Percentiles rank a stretch among this genome's conserved stretches.
These are phyloP conservation scores for Ochotona curzoniae DNA, from an alignment of 2,113 vertebrate species.

Conservation along the genomic window DNA sequence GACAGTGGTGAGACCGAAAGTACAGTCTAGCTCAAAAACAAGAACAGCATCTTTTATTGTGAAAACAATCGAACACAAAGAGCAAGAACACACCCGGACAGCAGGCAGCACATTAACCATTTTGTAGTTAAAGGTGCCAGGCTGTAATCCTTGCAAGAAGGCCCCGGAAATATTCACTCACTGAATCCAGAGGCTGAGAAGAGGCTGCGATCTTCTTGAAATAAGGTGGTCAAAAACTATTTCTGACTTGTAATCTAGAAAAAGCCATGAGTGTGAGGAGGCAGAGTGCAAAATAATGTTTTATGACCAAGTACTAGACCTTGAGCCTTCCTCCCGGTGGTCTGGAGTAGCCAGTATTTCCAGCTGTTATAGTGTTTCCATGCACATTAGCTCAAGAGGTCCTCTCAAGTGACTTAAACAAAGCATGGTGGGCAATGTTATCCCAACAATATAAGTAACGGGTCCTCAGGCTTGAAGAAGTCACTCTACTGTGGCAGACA, in stretches of 20 bases:
- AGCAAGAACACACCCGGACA: not conserved
- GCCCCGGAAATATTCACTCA: not conserved
- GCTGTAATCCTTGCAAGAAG: not conserved
- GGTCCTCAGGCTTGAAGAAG: not conserved
- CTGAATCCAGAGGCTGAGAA: not conserved
- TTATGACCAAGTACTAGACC: rapidly evolving
- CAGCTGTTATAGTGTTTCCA: not conserved
- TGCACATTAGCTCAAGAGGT: not conserved
- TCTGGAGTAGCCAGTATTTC: not conserved
- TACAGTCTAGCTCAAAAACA: constrained; percentile 15
- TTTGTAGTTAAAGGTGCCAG: not conserved
- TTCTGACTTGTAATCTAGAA: not conserved
- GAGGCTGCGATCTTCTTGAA: not conserved
- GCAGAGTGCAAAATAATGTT: not conserved
- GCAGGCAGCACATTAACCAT: not conserved
- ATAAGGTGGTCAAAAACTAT: not conserved
- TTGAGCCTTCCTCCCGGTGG: not conserved
- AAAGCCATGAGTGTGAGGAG: not conserved
- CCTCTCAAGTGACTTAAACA: not conserved
- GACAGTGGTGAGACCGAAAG: not conserved
- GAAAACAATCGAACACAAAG: not conserved
- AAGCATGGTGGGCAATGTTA: not conserved
- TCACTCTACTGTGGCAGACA: not conserved
- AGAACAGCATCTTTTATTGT: not conserved
- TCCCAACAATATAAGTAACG: not conserved